Base-by-base conservation (phyloP, 1,140 invertebrate species). In the Holotrichia oblita region DNA sequence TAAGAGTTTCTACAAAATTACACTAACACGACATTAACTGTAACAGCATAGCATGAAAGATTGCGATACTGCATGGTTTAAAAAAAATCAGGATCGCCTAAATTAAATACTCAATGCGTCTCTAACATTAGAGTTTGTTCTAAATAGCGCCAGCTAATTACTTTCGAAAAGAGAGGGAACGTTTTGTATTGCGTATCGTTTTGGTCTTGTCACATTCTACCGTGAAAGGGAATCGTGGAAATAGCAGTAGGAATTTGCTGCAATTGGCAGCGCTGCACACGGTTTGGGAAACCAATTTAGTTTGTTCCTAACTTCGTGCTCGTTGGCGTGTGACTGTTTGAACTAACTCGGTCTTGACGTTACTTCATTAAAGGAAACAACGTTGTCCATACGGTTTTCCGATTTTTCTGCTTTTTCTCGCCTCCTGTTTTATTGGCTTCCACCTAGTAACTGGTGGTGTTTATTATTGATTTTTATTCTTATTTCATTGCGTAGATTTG, bases 321-420 rank as follows among this genome's bases (percentile, higher is more conserved):
- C 73, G 73, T 74, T 74, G 27, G 73, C 14, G 34, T 74, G 73
- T 74, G 73, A 74, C 73, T 74, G 73, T 74, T 74, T 44, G 73
- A 44, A 74, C 61, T 69, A 69, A 69, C 73, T 42, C 73, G 73
- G 73, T 74, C 73, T 74, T 74, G 73, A 74, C 73, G 73, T 74
- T 74, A 42, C 73, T 74, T 74, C 73, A 74, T 74, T 74, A 74
- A 74, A 74, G 40, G 73, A 74, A 74, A 74, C 73, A 74, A 74
- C 41, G 73, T 10, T 69, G 61, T 69, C 20, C 22, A 34, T 69
- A 69, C 10, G 61, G 20, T 69, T 27, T 69, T 69, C 8, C 61
- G 27, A 69, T 69, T 69, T 69, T 69, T 34, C 22, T 69, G 9
- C 22, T 10, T 69, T 69, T 69, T 69, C 22, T 12, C 22, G 10